Evolutionary conservation across 2,797 vertebrate genomes (phyloP).

Genomic region (Spinus pinus): DNA sequence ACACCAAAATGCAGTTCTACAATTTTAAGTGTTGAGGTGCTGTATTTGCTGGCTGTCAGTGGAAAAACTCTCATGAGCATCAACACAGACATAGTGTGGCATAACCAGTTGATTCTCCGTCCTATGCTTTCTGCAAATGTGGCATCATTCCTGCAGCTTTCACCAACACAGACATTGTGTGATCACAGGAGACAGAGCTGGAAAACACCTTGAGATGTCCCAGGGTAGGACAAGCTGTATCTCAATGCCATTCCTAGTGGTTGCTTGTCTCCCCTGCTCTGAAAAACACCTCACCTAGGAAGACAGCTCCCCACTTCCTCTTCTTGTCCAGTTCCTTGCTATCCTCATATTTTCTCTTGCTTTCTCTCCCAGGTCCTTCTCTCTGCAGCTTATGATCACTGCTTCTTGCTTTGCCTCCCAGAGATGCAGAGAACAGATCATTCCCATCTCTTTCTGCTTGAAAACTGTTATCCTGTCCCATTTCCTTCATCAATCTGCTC

Average conservation of each 20-base stretch:
- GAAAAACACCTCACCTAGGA: neutral
- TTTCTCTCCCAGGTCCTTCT: neutral
- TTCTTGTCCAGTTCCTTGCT: neutral
- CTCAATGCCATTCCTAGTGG: fast-evolving
- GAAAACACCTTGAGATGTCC: neutral
- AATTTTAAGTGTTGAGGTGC: neutral
- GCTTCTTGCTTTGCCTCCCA: neutral
- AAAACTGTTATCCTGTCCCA: neutral
- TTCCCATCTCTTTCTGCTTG: neutral
- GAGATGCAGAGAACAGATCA: neutral
- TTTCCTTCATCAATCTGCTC: neutral
- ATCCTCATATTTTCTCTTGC: neutral
- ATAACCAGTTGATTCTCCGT: neutral
- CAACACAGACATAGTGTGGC: neutral
- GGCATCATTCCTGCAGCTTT: neutral
- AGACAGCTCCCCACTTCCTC: neutral
- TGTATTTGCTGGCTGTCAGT: neutral
- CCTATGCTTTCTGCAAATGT: neutral
- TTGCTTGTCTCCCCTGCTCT: neutral
- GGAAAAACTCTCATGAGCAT: neutral
- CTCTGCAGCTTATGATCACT: neutral
- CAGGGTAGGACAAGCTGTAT: neutral
- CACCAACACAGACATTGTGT: fast-evolving
- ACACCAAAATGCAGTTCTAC: neutral
- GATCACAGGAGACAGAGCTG: neutral